Base-by-base conservation (phyloP, 2,113 vertebrate genomes). In the Phocoena sinus region DNA sequence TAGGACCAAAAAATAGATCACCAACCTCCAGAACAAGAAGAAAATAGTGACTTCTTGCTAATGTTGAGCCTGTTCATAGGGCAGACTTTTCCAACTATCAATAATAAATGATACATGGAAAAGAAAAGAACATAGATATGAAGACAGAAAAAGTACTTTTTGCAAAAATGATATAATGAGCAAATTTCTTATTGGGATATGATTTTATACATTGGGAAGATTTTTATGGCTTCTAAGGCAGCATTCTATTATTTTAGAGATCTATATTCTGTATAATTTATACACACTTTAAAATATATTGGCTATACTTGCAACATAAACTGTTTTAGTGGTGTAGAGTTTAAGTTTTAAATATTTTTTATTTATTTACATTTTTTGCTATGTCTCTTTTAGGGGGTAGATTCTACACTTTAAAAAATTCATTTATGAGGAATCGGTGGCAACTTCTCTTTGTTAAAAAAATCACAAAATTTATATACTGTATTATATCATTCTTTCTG, bases 1-100 rank as follows among this genome's bases (percentile, higher is more conserved):
- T 83, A 89, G 86, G 93, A 56, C 7, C 28, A 89, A 96, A 96
- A 91, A 90, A n/a, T 47, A 94, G 25, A 94, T 89, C 38, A 82
- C 21, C n/a, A 44, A 26, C 11, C 23, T 90, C 58, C 25, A 73
- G n/a, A 77, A 38, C 36, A 65, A 62, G n/a, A 90, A 71, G 73
- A 81, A 33, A 97, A 89, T 68, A 73, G 74, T 56, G 33, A 8
- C n/a, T 77, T 82, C 28, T 89, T 41, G 15, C 36, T 87, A 80
- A 80, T 28, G 31, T 44, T 84, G n/a, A 82, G 15, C 21, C 21
- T 76, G 53, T 38, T 80, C 83, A 47, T 21, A 38, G 68, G 9
- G 41, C 26, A 95, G 84, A 28, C 26, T 68, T 83, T 95, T 80
- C 96, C 92, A 89, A 91, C 82, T 95, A 91, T 53, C 28, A 73